phyloP scores from a whole-genome alignment of 2,888 invertebrate species.

The Criorhina ranunculi region DNA sequence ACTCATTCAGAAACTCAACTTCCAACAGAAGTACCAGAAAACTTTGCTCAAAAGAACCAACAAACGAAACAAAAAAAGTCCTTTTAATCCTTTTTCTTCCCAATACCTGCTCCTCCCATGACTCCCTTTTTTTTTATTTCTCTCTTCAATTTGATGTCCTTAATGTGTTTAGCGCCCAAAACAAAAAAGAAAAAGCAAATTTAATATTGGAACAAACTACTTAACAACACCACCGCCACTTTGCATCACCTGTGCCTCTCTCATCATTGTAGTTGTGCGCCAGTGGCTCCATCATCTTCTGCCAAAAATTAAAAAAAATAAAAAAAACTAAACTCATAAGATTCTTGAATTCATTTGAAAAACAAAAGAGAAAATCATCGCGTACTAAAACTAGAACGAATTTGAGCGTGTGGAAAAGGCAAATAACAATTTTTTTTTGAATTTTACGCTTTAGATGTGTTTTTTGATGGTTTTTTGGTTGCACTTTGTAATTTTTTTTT shows the following conservation, averaged over 20 bases:
- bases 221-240: slow-evolving; percentile 47
- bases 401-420: slow-evolving; percentile 72
- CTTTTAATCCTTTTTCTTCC: slow-evolving; percentile 19
- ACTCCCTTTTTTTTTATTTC: slow-evolving; percentile 32
- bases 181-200: slow-evolving; percentile 38
- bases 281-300: slow-evolving; percentile 70
- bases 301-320: slow-evolving; percentile 43
- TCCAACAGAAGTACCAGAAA: slow-evolving; percentile 22
- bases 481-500: slow-evolving; percentile 55
- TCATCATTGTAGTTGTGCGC: slow-evolving; percentile 71
- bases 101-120: not conserved
- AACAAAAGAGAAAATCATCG: slow-evolving; percentile 37
- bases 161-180: slow-evolving; percentile 66
- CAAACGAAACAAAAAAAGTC: slow-evolving; percentile 32
- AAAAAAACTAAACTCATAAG: slow-evolving; percentile 4
- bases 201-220: slow-evolving; percentile 28
- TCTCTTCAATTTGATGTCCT: slow-evolving; percentile 56
- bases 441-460: slow-evolving; percentile 29
- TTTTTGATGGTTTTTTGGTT: slow-evolving; percentile 45
- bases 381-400: slow-evolving; percentile 45
- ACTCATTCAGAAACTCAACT: slow-evolving; percentile 45
- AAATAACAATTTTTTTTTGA: slow-evolving; percentile 66
- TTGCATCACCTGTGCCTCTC: slow-evolving; percentile 56
- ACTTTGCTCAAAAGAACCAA: slow-evolving; percentile 64
- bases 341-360: slow-evolving; percentile 43